Base-by-base conservation (phyloP, 2,888 invertebrate genomes). In the Hydrotaea cyrtoneurina region DNA sequence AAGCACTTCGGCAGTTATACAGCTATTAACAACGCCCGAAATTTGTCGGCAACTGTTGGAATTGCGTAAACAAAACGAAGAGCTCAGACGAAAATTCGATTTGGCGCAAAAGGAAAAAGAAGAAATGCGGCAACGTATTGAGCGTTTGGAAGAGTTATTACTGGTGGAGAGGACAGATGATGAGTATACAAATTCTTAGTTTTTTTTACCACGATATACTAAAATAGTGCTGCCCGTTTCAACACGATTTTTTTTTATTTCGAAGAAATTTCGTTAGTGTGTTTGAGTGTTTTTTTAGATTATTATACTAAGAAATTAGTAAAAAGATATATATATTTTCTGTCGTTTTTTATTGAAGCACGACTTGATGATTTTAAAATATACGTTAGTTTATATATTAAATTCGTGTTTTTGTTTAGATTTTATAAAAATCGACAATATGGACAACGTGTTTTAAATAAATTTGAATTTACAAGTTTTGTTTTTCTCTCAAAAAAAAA, bases 11-110 rank as follows among this genome's bases (percentile, higher is more conserved):
- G 87, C 89, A 71, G 88, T 90, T 10, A 89, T 91, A 86, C 91
- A 91, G 5, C 31, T 91, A 80, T 82, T 92, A 17, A 89, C 90
- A n/a, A 88, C 90, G 31, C 88, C 91, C 3, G 92, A 92, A 82
- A 89, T 92, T 23, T 91, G 90, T 75, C 89, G 91, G 0, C 92
- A 92, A 83, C 83, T 92, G 2, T 86, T 90, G 26, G 91, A 92
- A 43, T 82, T 92, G 62, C 89, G 90, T 15, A 90, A 90, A 21
- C 89, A 91, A 81, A 90, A 91, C 75, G 92, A 92, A 19, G 91
- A 92, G 1, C 73, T 92, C 36, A 87, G 88, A 3, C 89, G 90
- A 69, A 90, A 91, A 78, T 88, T 91, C 36, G 92, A 92, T 72
- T 76, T 89, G 13, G 88, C 89, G 1, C 89, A 91, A 78, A 91